Conservation (phyloP, 2,113 vertebrate genomes). For the Dipodomys spectabilis region DNA sequence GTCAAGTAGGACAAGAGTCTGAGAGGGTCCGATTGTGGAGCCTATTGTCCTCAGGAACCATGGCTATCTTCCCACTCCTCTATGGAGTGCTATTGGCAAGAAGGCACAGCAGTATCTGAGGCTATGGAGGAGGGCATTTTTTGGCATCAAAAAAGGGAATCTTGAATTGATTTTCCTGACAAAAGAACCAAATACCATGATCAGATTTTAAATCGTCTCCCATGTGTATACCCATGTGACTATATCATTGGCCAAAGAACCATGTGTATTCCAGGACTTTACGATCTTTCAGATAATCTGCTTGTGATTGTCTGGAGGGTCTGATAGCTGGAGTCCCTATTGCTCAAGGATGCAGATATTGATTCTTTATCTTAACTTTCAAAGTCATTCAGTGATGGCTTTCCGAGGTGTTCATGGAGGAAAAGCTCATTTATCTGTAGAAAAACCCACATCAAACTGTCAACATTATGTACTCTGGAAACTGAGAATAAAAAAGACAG, state of each 20-base stretch:
- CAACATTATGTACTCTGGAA: not conserved
- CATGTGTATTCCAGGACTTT: conserved; percentile 10
- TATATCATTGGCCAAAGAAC: not conserved
- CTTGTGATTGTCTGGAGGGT: conserved; percentile 1
- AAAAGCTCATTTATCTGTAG: not conserved
- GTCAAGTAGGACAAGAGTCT: not conserved
- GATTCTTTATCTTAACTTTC: not conserved
- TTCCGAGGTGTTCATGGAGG: not conserved
- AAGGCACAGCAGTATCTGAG: not conserved
- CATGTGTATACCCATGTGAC: not conserved
- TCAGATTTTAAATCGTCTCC: conserved; percentile 13
- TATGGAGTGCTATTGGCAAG: not conserved
- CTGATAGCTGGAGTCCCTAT: not conserved
- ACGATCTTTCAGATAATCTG: conserved; percentile 27
- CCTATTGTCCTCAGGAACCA: not conserved
- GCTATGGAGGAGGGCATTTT: not conserved
- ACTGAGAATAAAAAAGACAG: not conserved
- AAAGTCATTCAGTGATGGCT: not conserved
- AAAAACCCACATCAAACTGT: not conserved
- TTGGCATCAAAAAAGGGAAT: not conserved
- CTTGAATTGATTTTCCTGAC: not conserved
- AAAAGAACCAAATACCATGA: not conserved
- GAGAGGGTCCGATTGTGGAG: no score
- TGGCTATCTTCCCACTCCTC: not conserved
- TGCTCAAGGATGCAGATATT: not conserved